These are phyloP conservation scores for Ictidomys tridecemlineatus DNA, from an alignment of 2,113 vertebrate species.

Conservation along the genomic window DNA sequence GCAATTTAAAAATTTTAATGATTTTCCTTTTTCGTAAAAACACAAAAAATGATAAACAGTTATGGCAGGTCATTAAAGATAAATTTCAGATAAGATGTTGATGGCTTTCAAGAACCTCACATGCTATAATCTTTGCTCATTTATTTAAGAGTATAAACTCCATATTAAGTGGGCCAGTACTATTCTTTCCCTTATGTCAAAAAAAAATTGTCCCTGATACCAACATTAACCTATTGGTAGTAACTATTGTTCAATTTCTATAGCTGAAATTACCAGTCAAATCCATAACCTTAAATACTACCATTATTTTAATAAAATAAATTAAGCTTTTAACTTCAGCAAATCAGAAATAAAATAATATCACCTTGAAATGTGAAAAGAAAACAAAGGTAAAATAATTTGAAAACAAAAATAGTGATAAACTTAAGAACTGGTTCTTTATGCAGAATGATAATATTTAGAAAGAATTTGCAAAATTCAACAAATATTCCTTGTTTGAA, in stretches of 20 bases:
- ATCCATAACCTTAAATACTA: background rate
- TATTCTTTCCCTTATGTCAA: conserved; percentile 3
- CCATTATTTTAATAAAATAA: background rate
- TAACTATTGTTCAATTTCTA: background rate
- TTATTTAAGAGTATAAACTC: conserved; percentile 20
- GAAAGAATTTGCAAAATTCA: background rate
- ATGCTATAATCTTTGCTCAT: background rate
- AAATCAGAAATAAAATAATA: background rate
- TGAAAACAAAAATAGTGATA: background rate
- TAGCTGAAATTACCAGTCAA: background rate
- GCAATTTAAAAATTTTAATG: background rate
- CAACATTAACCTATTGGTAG: background rate
- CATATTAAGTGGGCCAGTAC: background rate
- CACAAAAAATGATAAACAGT: background rate
- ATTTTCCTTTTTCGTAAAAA: conserved; percentile 17
- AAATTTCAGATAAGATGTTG: background rate
- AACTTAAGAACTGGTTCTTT: background rate
- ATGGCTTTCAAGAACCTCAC: conserved; percentile 23
- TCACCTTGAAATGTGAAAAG: background rate
- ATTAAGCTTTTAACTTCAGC: background rate
- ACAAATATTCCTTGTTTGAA: background rate
- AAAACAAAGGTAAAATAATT: background rate
- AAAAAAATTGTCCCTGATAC: conserved; percentile 24
- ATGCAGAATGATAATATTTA: background rate
- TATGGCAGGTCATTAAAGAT: conserved; percentile 2